Evolutionary conservation across 2,113 vertebrate species (phyloP).

Genomic region (Hyla sarda): DNA sequence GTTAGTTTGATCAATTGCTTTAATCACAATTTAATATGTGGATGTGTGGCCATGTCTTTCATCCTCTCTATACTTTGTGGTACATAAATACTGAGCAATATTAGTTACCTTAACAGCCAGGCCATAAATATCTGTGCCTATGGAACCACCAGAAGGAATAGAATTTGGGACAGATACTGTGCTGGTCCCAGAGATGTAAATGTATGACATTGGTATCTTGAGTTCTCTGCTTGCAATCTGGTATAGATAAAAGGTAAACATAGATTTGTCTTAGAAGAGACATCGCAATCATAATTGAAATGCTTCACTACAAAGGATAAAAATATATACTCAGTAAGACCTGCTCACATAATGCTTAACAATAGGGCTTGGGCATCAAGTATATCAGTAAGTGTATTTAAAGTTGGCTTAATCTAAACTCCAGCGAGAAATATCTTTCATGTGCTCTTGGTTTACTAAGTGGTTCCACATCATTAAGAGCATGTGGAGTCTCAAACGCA

Average conservation of each 20-base stretch:
- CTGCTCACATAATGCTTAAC: neutral
- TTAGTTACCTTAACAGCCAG: conserved; percentile 84
- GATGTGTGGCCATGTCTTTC: no score
- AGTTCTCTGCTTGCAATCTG: conserved; percentile 84
- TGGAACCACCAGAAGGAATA: conserved; percentile 77
- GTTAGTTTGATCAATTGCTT: no score
- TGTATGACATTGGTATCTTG: conserved; percentile 71
- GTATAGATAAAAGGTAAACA: neutral
- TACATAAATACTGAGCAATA: no score
- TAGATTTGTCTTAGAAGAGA: neutral
- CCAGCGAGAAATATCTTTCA: neutral
- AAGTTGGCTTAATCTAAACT: neutral
- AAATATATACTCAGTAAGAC: no score
- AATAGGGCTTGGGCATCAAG: neutral
- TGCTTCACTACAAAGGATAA: no score
- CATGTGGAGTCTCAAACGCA: neutral
- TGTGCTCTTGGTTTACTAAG: neutral
- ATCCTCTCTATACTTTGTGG: no score
- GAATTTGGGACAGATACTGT: conserved; percentile 84
- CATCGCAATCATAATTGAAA: neutral
- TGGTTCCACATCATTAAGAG: neutral
- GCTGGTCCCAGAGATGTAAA: conserved; percentile 82
- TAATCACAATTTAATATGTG: no score
- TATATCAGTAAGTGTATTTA: neutral
- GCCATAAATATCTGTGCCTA: conserved; percentile 85